Base-by-base conservation (phyloP, 1,140 invertebrate species). In the Bombus affinis region DNA sequence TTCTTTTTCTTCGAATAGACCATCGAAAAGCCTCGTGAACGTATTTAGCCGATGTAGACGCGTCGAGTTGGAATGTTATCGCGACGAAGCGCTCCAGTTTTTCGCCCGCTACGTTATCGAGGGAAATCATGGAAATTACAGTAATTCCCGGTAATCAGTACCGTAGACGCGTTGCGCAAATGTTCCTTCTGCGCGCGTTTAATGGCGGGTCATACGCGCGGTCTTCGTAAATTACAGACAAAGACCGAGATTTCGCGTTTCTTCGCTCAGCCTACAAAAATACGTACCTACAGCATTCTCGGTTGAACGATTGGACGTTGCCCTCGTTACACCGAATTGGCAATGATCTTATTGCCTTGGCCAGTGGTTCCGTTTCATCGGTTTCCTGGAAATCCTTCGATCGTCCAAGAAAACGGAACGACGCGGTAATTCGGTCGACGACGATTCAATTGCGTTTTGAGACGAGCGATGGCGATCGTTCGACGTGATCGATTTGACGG, bases 41-140 rank as follows among this genome's bases (percentile, higher is more conserved):
- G 44, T 44, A 28, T 28, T 37, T 53, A 35, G 42, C 72, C 42
- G n/a, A 74, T 0, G 70, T 4, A 72, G 35, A 57, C 73, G 44
- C 10, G 28, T 28, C 22, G 25, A 39, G 15, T 12, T 3, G n/a
- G n/a, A 47, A 53, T 1, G 32, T 66, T 70, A 79, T 8, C n/a
- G n/a, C 6, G 5, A 8, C 22, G 42, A 4, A 73, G 78, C 62
- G 78, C 84, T 92, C 89, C 37, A 91, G 74, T 89, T 92, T 91
- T 86, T 53, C 75, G 76, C 74, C 9, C 81, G 74, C 76, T 47
- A 75, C 84, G 59, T 47, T 37, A 62, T 72, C 70, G 76, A 75
- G 80, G 39, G 85, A 91, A 93, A 92, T 90, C 86, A 92, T 87
- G 89, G 82, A 90, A 92, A 93, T 92, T 91, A 85, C 82, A 62